Conservation (phyloP, 37 sponge, comb jelly and placozoan genomes). For the Bolinopsis microptera region DNA sequence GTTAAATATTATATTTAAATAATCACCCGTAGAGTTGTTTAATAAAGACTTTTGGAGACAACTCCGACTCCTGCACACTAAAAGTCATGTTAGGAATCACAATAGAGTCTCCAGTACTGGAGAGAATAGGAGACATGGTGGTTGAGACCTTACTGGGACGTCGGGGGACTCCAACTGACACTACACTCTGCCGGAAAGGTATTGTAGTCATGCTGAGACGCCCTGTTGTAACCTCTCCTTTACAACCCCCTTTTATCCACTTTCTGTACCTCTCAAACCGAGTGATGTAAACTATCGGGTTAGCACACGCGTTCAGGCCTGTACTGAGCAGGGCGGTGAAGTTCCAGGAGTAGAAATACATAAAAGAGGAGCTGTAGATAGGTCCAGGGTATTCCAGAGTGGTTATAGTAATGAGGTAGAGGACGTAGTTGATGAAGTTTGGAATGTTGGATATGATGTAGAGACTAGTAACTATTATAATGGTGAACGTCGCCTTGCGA, state of each 20-base stretch:
- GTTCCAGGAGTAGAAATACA: conserved; percentile 40
- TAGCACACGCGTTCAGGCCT: not conserved
- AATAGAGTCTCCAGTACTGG: too few relatives aligned
- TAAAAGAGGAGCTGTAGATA: not conserved
- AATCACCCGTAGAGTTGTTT: too few relatives aligned
- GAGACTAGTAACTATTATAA: not conserved
- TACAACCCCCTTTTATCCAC: not conserved
- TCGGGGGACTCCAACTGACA: too few relatives aligned
- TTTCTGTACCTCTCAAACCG: not conserved
- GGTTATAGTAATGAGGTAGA: not conserved
- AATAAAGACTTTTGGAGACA: too few relatives aligned
- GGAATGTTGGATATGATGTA: not conserved
- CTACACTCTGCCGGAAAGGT: too few relatives aligned
- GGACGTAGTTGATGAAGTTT: conserved; percentile 1
- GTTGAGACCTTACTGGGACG: too few relatives aligned
- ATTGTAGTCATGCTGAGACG: not conserved
- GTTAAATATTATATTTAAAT: too few relatives aligned
- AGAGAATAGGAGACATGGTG: too few relatives aligned
- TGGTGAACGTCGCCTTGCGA: not conserved
- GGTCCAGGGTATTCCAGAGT: not conserved
- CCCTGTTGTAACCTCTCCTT: not conserved
- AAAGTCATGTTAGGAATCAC: too few relatives aligned
- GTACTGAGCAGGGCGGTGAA: not conserved
- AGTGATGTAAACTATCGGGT: not conserved
- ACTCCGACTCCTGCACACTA: too few relatives aligned